These are phyloP conservation scores for Mustela lutreola DNA, from an alignment of 2,113 vertebrate species.

Conservation along the genomic window DNA sequence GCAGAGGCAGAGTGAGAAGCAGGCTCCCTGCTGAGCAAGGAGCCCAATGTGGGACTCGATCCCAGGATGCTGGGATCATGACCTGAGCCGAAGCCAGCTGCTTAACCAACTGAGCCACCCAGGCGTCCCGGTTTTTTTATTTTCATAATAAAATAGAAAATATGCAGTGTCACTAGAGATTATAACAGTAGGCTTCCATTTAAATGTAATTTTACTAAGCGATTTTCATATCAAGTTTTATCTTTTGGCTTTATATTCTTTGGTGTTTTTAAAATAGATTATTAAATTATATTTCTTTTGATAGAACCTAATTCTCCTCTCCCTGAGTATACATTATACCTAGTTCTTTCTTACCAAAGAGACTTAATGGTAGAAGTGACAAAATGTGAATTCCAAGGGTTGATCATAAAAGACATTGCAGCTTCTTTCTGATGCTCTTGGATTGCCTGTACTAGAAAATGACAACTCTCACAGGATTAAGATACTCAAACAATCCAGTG, in stretches of 20 bases:
- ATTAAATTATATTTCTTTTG: neutral
- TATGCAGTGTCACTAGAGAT: neutral
- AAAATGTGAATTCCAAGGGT: neutral
- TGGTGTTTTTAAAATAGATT: neutral
- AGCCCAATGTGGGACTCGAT: too few relatives aligned
- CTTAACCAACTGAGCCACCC: too few relatives aligned
- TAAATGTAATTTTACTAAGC: constrained; percentile 5
- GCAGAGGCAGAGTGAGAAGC: too few relatives aligned
- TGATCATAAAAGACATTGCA: neutral
- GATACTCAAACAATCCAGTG: neutral
- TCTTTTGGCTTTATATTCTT: neutral
- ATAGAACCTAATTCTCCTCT: neutral
- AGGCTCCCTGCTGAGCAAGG: too few relatives aligned
- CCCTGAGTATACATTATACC: neutral
- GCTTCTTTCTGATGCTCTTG: neutral
- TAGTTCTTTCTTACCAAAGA: neutral
- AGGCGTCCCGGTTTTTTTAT: neutral
- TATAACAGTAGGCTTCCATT: neutral
- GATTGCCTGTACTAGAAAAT: neutral
- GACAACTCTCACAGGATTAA: neutral
- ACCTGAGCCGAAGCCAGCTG: too few relatives aligned
- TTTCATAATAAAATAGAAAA: constrained; percentile 15
- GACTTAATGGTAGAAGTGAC: neutral
- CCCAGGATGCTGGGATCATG: too few relatives aligned
- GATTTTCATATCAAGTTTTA: constrained; percentile 9